These are phyloP conservation scores for Congeria kusceri DNA, from an alignment of 2,888 invertebrate genomes.

Conservation along the genomic window DNA sequence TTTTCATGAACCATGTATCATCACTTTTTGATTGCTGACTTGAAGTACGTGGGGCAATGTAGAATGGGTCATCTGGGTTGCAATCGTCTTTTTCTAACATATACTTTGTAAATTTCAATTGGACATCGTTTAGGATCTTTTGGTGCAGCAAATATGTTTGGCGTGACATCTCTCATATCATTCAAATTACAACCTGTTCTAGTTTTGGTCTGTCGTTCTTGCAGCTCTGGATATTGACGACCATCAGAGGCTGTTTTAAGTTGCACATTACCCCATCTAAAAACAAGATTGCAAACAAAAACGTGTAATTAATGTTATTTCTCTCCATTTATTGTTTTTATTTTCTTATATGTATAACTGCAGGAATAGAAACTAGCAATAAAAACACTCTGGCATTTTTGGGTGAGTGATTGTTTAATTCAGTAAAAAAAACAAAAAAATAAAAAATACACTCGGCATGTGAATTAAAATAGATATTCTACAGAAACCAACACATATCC, in stretches of 20 bases:
- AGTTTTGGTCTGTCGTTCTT: slow-evolving; percentile 43
- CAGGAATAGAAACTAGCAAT: no score
- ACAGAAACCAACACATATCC: no score
- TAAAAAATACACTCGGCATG: no score
- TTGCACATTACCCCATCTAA: slow-evolving; percentile 46
- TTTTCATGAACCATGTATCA: slow-evolving; percentile 33
- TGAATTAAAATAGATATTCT: no score
- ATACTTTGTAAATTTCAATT: slow-evolving; percentile 32
- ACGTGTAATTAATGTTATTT: no score
- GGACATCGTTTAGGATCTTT: slow-evolving; percentile 31
- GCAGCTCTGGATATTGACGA: slow-evolving; percentile 32
- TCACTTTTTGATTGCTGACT: background rate
- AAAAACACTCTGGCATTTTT: no score
- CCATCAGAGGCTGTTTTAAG: slow-evolving; percentile 23
- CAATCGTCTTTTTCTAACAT: slow-evolving; percentile 35
- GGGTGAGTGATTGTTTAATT: no score
- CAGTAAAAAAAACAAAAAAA: no score
- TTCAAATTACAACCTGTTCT: slow-evolving; percentile 28
- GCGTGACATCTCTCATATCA: slow-evolving; percentile 28
- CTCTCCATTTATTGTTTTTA: no score
- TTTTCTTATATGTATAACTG: no score
- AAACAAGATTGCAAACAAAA: background rate
- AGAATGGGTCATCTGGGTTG: slow-evolving; percentile 36
- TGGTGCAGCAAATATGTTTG: slow-evolving; percentile 32
- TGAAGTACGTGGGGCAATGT: slow-evolving; percentile 23